phyloP scores from a whole-genome alignment of 2,888 invertebrate genomes.

The Apamea sordens region DNA sequence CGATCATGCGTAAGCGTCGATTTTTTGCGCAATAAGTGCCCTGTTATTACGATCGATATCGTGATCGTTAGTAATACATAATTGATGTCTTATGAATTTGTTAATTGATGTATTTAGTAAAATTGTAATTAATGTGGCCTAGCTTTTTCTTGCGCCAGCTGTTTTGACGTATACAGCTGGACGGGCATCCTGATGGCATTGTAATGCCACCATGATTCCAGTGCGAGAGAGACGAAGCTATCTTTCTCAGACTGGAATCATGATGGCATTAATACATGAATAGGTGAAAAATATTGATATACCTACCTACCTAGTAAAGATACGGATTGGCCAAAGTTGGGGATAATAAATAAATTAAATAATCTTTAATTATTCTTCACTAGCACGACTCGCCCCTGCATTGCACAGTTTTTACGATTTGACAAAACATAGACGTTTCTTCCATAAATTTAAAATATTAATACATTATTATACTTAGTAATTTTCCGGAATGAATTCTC shows the following conservation, averaged over 20 bases:
- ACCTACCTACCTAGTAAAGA: too few relatives aligned
- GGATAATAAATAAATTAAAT: too few relatives aligned
- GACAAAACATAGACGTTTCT: background rate
- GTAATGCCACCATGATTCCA: too few relatives aligned
- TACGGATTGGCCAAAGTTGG: too few relatives aligned
- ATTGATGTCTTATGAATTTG: conserved; percentile 39
- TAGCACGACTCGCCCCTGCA: background rate
- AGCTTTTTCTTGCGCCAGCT: background rate
- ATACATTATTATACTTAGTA: too few relatives aligned
- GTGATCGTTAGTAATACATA: conserved; percentile 42
- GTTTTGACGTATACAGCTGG: background rate
- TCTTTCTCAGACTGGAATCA: too few relatives aligned
- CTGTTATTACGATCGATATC: conserved; percentile 53
- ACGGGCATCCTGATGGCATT: too few relatives aligned
- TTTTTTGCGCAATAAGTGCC: conserved; percentile 42
- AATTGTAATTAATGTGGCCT: background rate
- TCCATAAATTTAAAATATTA: background rate
- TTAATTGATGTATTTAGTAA: conserved; percentile 32
- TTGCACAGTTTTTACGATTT: background rate
- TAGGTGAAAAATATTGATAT: too few relatives aligned
- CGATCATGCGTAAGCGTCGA: conserved; percentile 46
- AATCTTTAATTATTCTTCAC: background rate
- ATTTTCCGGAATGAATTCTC: too few relatives aligned
- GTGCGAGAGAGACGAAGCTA: too few relatives aligned
- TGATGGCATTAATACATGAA: too few relatives aligned